Conservation (phyloP, 2,797 vertebrate genomes). For the Sorex maritimensis region DNA sequence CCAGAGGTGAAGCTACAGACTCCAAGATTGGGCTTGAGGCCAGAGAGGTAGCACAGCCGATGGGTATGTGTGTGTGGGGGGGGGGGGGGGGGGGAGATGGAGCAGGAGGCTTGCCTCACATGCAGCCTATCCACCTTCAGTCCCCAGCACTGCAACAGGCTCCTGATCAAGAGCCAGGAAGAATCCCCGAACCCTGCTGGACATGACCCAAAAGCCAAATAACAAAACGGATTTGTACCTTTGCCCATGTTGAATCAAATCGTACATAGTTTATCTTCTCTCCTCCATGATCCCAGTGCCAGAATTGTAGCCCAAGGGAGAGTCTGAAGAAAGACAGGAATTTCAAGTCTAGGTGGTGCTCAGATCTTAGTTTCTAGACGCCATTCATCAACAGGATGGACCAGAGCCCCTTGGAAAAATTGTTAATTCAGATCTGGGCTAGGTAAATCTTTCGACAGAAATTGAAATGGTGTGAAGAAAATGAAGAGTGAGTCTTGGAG, state of each 20-base stretch:
- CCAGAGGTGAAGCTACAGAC: not conserved
- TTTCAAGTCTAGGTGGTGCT: not conserved
- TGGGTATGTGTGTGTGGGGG: too few relatives aligned
- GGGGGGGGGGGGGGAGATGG: too few relatives aligned
- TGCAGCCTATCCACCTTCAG: too few relatives aligned
- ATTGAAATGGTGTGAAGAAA: not conserved
- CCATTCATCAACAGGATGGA: not conserved
- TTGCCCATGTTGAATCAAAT: slow-evolving; percentile 35
- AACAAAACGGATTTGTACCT: not conserved
- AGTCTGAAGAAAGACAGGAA: slow-evolving; percentile 47
- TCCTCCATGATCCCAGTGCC: slow-evolving; percentile 4
- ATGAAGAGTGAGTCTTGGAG: not conserved
- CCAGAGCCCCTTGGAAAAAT: not conserved
- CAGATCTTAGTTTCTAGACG: slow-evolving; percentile 29
- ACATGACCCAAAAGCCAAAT: not conserved
- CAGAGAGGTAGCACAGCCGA: too few relatives aligned
- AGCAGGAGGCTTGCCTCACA: too few relatives aligned
- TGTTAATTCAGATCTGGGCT: not conserved
- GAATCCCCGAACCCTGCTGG: too few relatives aligned
- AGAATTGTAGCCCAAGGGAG: not conserved
- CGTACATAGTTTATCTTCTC: slow-evolving; percentile 47
- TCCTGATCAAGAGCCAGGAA: too few relatives aligned
- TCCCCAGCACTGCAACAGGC: too few relatives aligned
- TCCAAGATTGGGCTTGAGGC: not conserved
- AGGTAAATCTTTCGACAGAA: not conserved